Base-by-base conservation (phyloP, 2,797 vertebrate genomes). In the Parambassis ranga region DNA sequence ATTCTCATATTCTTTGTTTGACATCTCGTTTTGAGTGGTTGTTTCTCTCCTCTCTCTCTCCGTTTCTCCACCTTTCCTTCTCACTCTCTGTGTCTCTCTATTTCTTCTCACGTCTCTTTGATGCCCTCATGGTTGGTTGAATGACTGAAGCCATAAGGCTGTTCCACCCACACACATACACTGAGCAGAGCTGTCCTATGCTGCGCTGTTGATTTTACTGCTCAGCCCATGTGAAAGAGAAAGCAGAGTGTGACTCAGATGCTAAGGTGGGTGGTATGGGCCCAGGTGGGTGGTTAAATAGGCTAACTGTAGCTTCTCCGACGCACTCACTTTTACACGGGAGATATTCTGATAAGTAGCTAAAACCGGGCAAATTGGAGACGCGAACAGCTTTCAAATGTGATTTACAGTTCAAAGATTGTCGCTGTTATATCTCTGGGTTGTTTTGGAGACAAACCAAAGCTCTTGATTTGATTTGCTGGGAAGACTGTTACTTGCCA, bases 281-380 rank as follows among this genome's bases (percentile, higher is more conserved):
- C 79, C 69, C 85, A 84, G 86, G 91, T 92, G 91, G 92, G 91
- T 80, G 92, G 91, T 92, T 92, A 91, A 93, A 93, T 91, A 88
- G 88, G 82, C 85, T 88, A 88, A 87, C 88, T 89, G 89, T 85
- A 89, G 89, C 90, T 85, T 90, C 83, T 88, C 83, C 73, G 81
- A 83, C 77, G 52, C 82, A 59, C 71, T 89, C 83, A 77, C 86
- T 90, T 86, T 87, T 87, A 90, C 86, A 86, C 73, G 48, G 81
- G 87, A 89, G 90, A 91, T 91, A 85, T 79, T 76, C 83, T 62
- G 85, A 91, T 92, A 91, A 89, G 87, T 85, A 87, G 82, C 89
- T 88, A 79, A 85, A 88, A 89, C 79, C 79, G 68, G 8, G 76
- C 75, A 89, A 89, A 90, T 90, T 90, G 83, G 78, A 90, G 81